These are phyloP conservation scores for Nomada ruficornis DNA, from an alignment of 2,888 invertebrate species.

Conservation along the genomic window DNA sequence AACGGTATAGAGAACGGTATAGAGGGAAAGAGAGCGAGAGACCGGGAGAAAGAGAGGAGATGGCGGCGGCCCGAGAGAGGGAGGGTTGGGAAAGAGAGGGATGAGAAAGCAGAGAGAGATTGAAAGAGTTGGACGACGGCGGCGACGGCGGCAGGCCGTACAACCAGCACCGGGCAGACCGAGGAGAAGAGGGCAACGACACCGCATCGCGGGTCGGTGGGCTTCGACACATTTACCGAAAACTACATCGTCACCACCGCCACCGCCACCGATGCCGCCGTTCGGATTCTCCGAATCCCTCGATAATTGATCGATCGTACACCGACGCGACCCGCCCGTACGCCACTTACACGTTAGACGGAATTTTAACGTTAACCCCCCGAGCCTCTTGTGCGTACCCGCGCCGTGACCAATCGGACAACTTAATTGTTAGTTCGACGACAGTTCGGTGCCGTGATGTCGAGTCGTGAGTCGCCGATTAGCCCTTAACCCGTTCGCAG, in stretches of 20 bases:
- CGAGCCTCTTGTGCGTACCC: neutral
- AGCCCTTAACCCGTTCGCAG: too few species aligned
- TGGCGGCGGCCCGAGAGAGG: neutral
- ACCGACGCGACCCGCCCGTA: constrained; percentile 29
- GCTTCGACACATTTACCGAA: constrained; percentile 80
- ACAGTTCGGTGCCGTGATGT: neutral
- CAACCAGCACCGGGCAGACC: constrained; percentile 64
- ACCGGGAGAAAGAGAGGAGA: constrained; percentile 33
- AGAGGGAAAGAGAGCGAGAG: constrained; percentile 15
- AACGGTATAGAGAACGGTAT: constrained; percentile 15
- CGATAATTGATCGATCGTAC: constrained; percentile 67
- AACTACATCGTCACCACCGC: constrained; percentile 67
- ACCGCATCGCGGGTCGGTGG: constrained; percentile 70
- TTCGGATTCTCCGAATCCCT: constrained; percentile 66
- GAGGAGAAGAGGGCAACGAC: constrained; percentile 83
- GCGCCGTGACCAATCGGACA: neutral
- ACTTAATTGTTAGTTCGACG: too few species aligned
- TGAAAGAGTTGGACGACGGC: constrained; percentile 68
- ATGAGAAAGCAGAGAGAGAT: constrained; percentile 52
- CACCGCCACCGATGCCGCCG: constrained; percentile 55
- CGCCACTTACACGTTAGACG: constrained; percentile 38
- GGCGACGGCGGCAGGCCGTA: constrained; percentile 62
- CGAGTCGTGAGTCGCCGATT: neutral
- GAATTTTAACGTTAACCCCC: constrained; percentile 30
- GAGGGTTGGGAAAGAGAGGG: constrained; percentile 31